A percentile compares a stretch with the other conserved stretches of the same genome.
These are phyloP conservation scores for Lethrus apterus DNA, from an alignment of 1,140 invertebrate genomes.

Conservation along the genomic window DNA sequence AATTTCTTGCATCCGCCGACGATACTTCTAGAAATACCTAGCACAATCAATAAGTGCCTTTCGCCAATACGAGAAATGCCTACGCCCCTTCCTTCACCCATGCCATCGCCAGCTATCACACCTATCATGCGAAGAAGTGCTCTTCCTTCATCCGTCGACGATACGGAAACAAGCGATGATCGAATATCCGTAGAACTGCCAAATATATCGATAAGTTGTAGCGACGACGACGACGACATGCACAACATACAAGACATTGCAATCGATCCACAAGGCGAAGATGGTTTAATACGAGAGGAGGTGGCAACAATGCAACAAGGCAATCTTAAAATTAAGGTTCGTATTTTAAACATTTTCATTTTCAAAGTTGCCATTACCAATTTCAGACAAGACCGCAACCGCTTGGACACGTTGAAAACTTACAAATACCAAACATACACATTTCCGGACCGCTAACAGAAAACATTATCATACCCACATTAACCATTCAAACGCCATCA, in stretches of 20 bases:
- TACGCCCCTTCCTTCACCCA: conserved; percentile 59
- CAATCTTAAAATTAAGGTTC: conserved; percentile 29
- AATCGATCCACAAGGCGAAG: conserved; percentile 35
- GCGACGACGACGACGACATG: conserved; percentile 33
- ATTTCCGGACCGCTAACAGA: conserved; percentile 22
- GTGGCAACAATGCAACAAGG: conserved; percentile 34
- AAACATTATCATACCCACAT: conserved; percentile 51
- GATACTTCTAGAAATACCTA: conserved; percentile 64
- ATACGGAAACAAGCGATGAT: conserved; percentile 42
- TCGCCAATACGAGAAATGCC: conserved; percentile 66
- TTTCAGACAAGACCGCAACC: conserved; percentile 47
- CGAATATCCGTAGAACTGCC: conserved; percentile 40
- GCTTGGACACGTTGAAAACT: conserved; percentile 34
- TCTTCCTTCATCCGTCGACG: conserved; percentile 35
- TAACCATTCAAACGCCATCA: conserved; percentile 55
- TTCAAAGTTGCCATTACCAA: background rate
- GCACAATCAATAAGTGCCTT: conserved; percentile 60
- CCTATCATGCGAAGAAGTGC: conserved; percentile 49
- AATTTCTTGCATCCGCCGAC: conserved; percentile 58
- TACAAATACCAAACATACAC: conserved; percentile 15
- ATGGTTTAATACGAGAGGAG: conserved; percentile 39
- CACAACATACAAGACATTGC: conserved; percentile 31
- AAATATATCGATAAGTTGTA: conserved; percentile 36
- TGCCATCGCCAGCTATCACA: conserved; percentile 59
- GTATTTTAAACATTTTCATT: conserved; percentile 1